Evolutionary conservation across 2,797 vertebrate genomes (phyloP), one percentile per base, ranked within the genome.

Genomic region (Acanthurus lineatus): DNA sequence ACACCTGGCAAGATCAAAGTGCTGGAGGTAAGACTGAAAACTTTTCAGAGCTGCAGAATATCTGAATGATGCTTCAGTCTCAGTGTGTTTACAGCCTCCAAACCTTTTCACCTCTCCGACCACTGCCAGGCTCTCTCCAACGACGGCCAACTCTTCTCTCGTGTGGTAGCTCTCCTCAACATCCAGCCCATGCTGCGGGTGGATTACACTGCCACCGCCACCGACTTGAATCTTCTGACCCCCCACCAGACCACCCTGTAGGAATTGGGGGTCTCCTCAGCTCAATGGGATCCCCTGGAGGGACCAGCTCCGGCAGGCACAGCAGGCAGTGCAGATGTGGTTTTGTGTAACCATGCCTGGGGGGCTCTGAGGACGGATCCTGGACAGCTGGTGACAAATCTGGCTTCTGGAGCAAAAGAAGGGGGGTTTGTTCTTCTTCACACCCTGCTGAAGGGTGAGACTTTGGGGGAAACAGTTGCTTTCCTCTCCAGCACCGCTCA

Each of bases 381-480:
- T 9, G 53, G 40, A 5, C 52, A 81, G 6, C 87, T 96, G 6
- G 56, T 99, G 42, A 44, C 81, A 58, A 96, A 99, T 85, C 93
- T 99, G 92, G 88, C 83, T 6, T 96, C 97, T 8, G 92, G 95
- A 11, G 89, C 95, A 57, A 97, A 93, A 85, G 94, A 96, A 44
- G 96, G 95, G 0, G 98, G 97, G 0, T 99, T 99, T 88, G 66
- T 99, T 77, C 92, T 99, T 56, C 62, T 99, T 9, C 98, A 99
- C 90, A 94, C 96, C 0, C 90, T 98, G 78, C 95, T 99, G 38
- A 94, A 93, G 77, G 97, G 96, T 51, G 93, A 97, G 69, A 93
- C 93, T 9, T 88, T 99, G 10, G 96, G 96, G 16, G 98, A 99
- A 82, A 95, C 79, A 0, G 89, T 99, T 3, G 69, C 94, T 60